Base-by-base conservation (phyloP, 2,113 vertebrate species). In the Crypturellus undulatus region DNA sequence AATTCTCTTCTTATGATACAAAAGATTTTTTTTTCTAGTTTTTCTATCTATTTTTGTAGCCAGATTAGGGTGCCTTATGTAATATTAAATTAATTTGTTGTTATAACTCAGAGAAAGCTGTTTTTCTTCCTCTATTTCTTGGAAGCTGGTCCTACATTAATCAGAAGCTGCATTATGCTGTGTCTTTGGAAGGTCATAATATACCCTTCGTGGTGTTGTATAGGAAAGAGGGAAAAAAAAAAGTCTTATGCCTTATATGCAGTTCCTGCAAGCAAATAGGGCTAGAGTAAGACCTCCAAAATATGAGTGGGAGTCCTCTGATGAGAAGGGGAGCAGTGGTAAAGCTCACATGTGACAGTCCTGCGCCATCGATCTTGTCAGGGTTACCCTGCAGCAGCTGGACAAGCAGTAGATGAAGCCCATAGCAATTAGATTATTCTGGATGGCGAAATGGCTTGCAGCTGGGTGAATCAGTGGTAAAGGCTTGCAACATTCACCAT, bases 11-110 rank as follows among this genome's bases (percentile, higher is more conserved):
- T 47, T 73, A 45, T 9, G 8, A 25, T 14, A 32, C 1, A 47
- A 96, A 94, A 92, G 65, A 34, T 26, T 49, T 9, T 92, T n/a
- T n/a, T n/a, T n/a, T n/a, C n/a, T n/a, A n/a, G n/a, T n/a, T 64
- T 79, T 79, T 69, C 60, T 82, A 14, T 20, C 12, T 78, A 42
- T 38, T 49, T 86, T 90, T 79, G 11, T 69, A 84, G 28, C 16
- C 79, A 68, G 16, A 47, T 93, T 25, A 75, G 6, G 7, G 24
- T 76, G 34, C 54, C 5, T 86, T 45, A n/a, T 18, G 43, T 32
- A 78, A 83, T 77, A 91, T 42, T 58, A 63, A 79, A 30, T 34
- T 82, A 43, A 28, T 69, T 82, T 91, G 34, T 84, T 63, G 3
- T 34, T 54, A n/a, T 7, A 76, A 51, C 51, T 79, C 2, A 6